Evolutionary conservation across 2,113 vertebrate genomes (phyloP).

Genomic region (Onychorhynchus coronatus): DNA sequence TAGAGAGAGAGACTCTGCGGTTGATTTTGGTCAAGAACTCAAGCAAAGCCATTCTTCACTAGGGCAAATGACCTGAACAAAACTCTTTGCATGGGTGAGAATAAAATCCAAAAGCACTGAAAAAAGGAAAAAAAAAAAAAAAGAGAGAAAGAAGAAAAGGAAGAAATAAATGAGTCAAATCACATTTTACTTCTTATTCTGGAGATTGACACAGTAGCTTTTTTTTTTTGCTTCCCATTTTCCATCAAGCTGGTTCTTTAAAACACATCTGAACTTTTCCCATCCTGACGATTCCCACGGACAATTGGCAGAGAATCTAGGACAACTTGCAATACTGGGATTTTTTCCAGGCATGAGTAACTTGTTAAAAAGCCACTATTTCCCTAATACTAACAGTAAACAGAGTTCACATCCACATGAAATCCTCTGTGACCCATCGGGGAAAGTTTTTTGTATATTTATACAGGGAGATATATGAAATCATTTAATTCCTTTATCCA

Average conservation of each 20-base stretch:
- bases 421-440: constrained; percentile 76
- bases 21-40: background rate
- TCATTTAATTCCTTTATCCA: constrained; percentile 75
- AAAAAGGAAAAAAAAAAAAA: background rate
- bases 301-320: constrained; percentile 92
- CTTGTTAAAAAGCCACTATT: constrained; percentile 97
- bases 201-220: constrained; percentile 61
- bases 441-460: constrained; percentile 75
- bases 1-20: background rate
- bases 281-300: constrained; percentile 95
- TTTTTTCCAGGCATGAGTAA: constrained; percentile 93
- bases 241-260: constrained; percentile 85
- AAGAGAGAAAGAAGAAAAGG: no score
- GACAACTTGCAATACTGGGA: constrained; percentile 93
- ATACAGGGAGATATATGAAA: constrained; percentile 70
- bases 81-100: constrained; percentile 17
- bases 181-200: constrained; percentile 67
- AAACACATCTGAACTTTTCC: constrained; percentile 93
- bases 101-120: background rate
- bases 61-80: constrained; percentile 26
- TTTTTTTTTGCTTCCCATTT: constrained; percentile 63
- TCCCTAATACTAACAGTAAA: constrained; percentile 91
- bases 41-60: background rate
- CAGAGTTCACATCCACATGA: constrained; percentile 84
- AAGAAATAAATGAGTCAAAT: constrained; percentile 54